A percentile compares a stretch with the other conserved stretches of the same genome.
Evolutionary conservation across 2,113 vertebrate genomes (phyloP).

Genomic region (Oncorhynchus tshawytscha): DNA sequence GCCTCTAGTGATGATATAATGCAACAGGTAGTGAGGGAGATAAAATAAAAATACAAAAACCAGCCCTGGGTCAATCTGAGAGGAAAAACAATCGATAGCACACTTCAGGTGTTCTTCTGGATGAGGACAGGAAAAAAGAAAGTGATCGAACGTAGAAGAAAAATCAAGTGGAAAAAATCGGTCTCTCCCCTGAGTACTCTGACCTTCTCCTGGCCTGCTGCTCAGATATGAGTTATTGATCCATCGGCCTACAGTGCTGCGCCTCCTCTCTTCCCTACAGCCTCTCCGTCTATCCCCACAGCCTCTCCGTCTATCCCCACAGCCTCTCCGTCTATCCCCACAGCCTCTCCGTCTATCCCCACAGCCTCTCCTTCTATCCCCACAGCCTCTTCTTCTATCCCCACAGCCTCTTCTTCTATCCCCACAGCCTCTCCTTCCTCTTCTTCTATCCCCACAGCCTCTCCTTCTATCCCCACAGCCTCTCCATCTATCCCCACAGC

Average conservation of each 20-base stretch:
- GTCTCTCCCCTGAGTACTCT: constrained; percentile 12
- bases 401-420: too few species aligned
- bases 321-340: too few species aligned
- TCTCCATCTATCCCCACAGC: too few species aligned
- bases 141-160: constrained; percentile 2
- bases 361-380: too few species aligned
- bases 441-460: too few species aligned
- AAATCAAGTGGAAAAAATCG: constrained; percentile 18
- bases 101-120: constrained; percentile 9
- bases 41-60: not conserved
- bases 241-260: not conserved
- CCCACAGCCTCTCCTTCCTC: too few species aligned
- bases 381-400: too few species aligned
- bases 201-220: constrained; percentile 31
- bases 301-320: too few species aligned
- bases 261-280: too few species aligned
- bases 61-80: constrained; percentile 7
- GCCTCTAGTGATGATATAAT: not conserved
- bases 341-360: too few species aligned
- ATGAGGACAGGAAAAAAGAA: constrained; percentile 12
- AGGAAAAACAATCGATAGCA: constrained; percentile 18
- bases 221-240: constrained; percentile 50
- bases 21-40: not conserved
- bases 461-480: too few species aligned
- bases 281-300: too few species aligned